These are phyloP conservation scores for Pammene aurita DNA, from an alignment of 2,888 invertebrate species.

Conservation along the genomic window DNA sequence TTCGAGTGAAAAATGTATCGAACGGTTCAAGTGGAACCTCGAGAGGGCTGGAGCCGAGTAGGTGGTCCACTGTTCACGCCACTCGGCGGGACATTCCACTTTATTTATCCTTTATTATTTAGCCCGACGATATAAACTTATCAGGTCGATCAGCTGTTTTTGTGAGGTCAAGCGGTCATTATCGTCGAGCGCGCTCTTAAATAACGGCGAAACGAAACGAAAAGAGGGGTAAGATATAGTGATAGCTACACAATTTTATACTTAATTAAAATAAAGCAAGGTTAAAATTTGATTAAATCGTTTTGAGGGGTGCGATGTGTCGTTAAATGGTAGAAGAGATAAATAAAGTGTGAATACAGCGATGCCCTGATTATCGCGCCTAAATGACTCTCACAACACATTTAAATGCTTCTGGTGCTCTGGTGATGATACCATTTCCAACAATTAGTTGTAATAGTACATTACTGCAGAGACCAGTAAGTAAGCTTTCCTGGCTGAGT, in stretches of 20 bases:
- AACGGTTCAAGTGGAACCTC: constrained; percentile 68
- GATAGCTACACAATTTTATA: neutral
- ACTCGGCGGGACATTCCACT: constrained; percentile 49
- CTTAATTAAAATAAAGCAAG: neutral
- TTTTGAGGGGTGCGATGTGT: neutral
- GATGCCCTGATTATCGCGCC: constrained; percentile 33
- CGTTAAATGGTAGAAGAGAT: constrained; percentile 37
- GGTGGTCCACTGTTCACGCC: constrained; percentile 55
- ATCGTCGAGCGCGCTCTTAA: constrained; percentile 36
- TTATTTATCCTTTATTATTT: constrained; percentile 34
- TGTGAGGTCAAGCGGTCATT: constrained; percentile 39
- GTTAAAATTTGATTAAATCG: neutral
- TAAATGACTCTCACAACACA: constrained; percentile 13
- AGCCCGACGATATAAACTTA: constrained; percentile 35
- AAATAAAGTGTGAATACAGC: constrained; percentile 37
- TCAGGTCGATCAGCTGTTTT: constrained; percentile 36
- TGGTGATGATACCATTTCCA: constrained; percentile 8
- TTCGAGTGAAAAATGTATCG: constrained; percentile 75
- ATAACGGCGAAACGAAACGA: constrained; percentile 15
- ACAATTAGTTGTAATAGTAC: neutral
- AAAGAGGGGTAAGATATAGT: neutral
- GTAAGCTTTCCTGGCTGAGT: no score
- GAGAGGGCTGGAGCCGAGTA: constrained; percentile 67
- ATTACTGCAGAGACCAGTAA: no score
- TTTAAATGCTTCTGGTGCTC: constrained; percentile 16